phyloP scores from a whole-genome alignment of 2,797 vertebrate genomes.

The Sebastes hubbsi region DNA sequence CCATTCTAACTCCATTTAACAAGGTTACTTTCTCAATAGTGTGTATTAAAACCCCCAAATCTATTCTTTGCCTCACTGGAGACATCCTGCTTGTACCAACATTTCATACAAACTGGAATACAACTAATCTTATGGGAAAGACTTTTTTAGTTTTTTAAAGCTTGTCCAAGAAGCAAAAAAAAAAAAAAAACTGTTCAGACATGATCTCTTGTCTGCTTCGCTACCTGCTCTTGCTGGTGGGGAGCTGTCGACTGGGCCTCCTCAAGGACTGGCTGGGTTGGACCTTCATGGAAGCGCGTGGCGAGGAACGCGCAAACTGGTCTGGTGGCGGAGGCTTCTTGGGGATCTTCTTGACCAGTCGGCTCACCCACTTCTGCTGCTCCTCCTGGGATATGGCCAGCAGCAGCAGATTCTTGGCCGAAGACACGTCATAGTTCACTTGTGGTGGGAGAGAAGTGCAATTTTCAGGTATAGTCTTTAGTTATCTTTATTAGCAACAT shows the following conservation, averaged over 20 bases:
- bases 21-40: neutral
- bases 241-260: conserved; percentile 95
- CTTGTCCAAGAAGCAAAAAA: neutral
- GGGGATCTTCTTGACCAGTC: conserved; percentile 97
- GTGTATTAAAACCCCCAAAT: neutral
- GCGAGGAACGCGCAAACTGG: conserved; percentile 93
- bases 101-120: neutral
- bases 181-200: rapidly evolving
- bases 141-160: neutral
- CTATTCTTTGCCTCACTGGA: neutral
- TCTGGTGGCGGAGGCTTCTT: conserved; percentile 95
- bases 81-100: neutral
- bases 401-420: conserved; percentile 97
- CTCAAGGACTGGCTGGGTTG: conserved; percentile 94
- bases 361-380: conserved; percentile 98
- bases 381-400: conserved; percentile 95
- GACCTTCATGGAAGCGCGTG: conserved; percentile 94
- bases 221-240: conserved; percentile 96
- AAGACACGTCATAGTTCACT: conserved; percentile 98
- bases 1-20: neutral
- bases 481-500: neutral
- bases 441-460: neutral
- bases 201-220: neutral
- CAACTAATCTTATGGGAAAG: no score
- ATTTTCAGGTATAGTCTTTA: neutral